phyloP scores from a whole-genome alignment of 2,113 vertebrate species.

The Xiphophorus maculatus region DNA sequence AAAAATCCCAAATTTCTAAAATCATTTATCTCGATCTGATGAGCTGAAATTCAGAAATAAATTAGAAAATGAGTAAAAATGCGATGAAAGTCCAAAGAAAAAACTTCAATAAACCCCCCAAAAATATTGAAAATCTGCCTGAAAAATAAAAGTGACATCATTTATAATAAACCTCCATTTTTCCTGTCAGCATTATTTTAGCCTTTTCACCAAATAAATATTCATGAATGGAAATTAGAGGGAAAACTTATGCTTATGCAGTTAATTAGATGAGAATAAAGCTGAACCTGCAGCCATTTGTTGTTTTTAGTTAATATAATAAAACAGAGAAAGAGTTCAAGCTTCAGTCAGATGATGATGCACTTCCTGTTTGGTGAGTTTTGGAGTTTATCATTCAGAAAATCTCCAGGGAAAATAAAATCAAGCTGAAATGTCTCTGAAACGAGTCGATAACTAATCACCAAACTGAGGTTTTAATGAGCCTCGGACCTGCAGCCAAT shows the following conservation, averaged over 20 bases:
- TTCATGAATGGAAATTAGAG: neutral
- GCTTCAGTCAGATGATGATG: neutral
- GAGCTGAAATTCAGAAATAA: no score
- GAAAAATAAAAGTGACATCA: neutral
- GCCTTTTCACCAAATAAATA: neutral
- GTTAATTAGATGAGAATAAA: neutral
- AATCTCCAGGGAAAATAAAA: constrained; percentile 40
- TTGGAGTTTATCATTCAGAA: constrained; percentile 2
- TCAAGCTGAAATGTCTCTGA: no score
- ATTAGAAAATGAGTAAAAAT: no score
- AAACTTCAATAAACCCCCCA: no score
- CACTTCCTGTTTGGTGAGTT: neutral
- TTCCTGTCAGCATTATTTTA: neutral
- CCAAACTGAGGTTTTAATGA: constrained; percentile 70
- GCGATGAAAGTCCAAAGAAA: neutral
- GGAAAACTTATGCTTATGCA: neutral
- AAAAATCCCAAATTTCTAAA: no score
- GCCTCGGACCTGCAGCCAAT: no score
- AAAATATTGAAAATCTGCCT: neutral
- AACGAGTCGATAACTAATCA: constrained; percentile 66
- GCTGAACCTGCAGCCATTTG: neutral
- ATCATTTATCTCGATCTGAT: no score
- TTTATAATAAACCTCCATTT: neutral
- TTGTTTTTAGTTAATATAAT: neutral
- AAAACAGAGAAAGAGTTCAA: neutral